A percentile compares a stretch with the other conserved stretches of the same genome.
Conservation (phyloP, 1,140 invertebrate genomes). For the Megathymus violae region DNA sequence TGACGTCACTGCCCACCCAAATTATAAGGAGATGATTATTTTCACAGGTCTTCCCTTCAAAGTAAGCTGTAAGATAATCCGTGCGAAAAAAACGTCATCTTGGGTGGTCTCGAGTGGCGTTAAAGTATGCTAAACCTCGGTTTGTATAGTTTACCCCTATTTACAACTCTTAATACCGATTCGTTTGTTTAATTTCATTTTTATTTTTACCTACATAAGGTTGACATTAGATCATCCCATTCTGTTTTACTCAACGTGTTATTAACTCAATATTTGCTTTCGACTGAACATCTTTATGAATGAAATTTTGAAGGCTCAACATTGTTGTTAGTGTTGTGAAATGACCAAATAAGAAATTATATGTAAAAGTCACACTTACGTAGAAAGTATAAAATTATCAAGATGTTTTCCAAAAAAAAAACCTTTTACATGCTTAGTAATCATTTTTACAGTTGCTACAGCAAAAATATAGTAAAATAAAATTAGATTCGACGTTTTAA, state of each 20-base stretch:
- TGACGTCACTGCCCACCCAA: constrained; percentile 17
- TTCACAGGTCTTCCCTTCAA: constrained; percentile 47
- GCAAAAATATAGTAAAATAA: too few species aligned
- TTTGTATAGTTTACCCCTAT: constrained; percentile 35
- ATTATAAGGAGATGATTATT: constrained; percentile 38
- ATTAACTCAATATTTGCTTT: constrained; percentile 71
- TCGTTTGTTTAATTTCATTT: constrained; percentile 18
- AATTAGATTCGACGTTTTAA: neutral
- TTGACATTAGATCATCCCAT: constrained; percentile 15
- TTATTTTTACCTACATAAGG: constrained; percentile 16
- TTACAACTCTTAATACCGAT: neutral
- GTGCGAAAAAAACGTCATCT: constrained; percentile 50
- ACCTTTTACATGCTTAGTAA: too few species aligned
- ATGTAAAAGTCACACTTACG: neutral
- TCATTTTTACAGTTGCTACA: too few species aligned
- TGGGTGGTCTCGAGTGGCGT: constrained; percentile 63
- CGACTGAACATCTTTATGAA: constrained; percentile 53
- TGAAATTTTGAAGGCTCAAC: constrained; percentile 57
- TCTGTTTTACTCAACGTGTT: constrained; percentile 45
- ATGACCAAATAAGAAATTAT: constrained; percentile 24
- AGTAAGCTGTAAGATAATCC: constrained; percentile 50
- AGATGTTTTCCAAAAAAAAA: neutral
- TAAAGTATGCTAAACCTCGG: constrained; percentile 53
- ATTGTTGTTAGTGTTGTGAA: constrained; percentile 43
- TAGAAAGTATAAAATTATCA: too few species aligned